Conservation (phyloP, 2,888 invertebrate species). For the Ypsolopha scabrella region DNA sequence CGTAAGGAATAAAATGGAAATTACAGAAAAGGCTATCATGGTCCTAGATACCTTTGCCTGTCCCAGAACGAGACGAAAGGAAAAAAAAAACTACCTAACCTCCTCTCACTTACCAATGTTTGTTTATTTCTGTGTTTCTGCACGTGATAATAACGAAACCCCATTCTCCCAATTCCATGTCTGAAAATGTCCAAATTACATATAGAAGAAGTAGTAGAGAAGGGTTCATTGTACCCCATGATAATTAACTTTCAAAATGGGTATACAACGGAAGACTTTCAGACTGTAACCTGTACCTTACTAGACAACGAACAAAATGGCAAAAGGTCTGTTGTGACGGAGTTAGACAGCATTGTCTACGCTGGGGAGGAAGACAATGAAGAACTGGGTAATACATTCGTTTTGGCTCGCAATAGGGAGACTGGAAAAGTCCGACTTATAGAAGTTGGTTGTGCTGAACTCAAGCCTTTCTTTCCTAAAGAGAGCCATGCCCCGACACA, state of each 20-base stretch:
- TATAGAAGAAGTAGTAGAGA: slow-evolving; percentile 38
- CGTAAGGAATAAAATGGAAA: no score
- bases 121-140: no score
- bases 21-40: no score
- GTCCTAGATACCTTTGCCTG: no score
- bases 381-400: slow-evolving; percentile 31
- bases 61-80: no score
- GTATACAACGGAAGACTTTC: slow-evolving; percentile 33
- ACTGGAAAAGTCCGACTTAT: slow-evolving; percentile 49
- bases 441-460: slow-evolving; percentile 27
- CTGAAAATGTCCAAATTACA: slow-evolving; percentile 32
- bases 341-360: slow-evolving; percentile 34
- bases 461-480: slow-evolving; percentile 27
- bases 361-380: slow-evolving; percentile 37
- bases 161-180: background rate
- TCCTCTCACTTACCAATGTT: no score
- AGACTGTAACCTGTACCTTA: slow-evolving; percentile 22
- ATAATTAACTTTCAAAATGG: slow-evolving; percentile 51
- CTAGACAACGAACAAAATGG: slow-evolving; percentile 24
- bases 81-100: no score
- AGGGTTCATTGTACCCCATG: slow-evolving; percentile 26
- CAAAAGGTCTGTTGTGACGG: slow-evolving; percentile 24
- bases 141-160: no score
- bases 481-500: slow-evolving; percentile 19
- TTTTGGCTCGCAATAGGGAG: slow-evolving; percentile 35